Evolutionary conservation across 2,888 invertebrate species (phyloP).

Genomic region (Villa cingulata): DNA sequence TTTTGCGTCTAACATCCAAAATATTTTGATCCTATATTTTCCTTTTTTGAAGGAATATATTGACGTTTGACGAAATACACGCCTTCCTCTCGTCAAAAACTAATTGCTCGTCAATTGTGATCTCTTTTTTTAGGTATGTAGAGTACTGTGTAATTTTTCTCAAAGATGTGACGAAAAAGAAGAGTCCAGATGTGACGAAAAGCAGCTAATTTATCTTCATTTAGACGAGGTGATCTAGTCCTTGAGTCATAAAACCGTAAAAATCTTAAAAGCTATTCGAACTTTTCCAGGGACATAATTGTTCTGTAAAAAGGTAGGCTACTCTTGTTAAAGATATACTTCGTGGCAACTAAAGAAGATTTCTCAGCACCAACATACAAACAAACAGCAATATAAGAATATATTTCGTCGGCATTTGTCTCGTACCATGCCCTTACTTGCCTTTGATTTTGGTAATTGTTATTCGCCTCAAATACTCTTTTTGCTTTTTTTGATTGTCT

Average conservation of each 20-base stretch:
- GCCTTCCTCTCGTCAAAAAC: slow-evolving; percentile 7
- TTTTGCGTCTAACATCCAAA: slow-evolving; percentile 1
- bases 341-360: too few species aligned
- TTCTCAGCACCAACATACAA: too few species aligned
- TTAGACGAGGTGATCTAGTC: slow-evolving; percentile 1
- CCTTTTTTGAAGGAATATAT: slow-evolving; percentile 1
- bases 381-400: not conserved
- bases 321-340: not conserved
- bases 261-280: slow-evolving; percentile 1
- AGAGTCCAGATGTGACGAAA: not conserved
- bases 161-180: too few species aligned
- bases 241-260: slow-evolving; percentile 3
- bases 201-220: too few species aligned
- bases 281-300: slow-evolving; percentile 4
- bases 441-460: not conserved
- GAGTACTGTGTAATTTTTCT: too few species aligned
- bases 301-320: slow-evolving; percentile 1
- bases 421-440: not conserved
- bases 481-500: not conserved
- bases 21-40: slow-evolving; percentile 7
- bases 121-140: not conserved
- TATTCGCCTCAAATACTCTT: not conserved
- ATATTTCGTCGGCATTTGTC: not conserved
- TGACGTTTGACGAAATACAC: not conserved
- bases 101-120: slow-evolving; percentile 6